Percentiles rank a stretch among this genome's conserved stretches.
Conservation (phyloP, 1,140 invertebrate species). For the Lithobius niger region DNA sequence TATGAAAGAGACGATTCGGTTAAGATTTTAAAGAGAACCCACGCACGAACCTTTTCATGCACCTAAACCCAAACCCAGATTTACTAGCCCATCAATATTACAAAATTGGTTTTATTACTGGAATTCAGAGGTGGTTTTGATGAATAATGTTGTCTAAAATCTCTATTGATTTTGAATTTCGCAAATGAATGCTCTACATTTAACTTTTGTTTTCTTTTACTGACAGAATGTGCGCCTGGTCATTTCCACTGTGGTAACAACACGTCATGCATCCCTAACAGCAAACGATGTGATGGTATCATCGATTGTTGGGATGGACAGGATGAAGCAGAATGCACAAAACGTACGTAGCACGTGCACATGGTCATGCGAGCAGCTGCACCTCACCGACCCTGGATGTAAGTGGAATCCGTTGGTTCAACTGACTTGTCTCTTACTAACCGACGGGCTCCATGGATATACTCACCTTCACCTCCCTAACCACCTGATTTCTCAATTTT, state of each 20-base stretch:
- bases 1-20: no score
- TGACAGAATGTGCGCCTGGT: slow-evolving; percentile 51
- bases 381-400: background rate
- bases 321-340: slow-evolving; percentile 58
- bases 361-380: background rate
- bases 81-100: background rate
- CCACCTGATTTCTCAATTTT: no score
- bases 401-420: background rate
- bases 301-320: slow-evolving; percentile 65
- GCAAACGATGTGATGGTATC: slow-evolving; percentile 55
- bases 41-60: no score
- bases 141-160: no score
- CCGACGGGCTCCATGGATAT: no score
- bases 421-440: slow-evolving; percentile 24
- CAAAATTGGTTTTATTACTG: background rate
- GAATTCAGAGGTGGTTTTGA: background rate
- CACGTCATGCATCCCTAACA: slow-evolving; percentile 54
- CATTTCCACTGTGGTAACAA: slow-evolving; percentile 62
- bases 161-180: background rate
- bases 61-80: background rate
- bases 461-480: no score
- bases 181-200: slow-evolving; percentile 1
- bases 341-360: slow-evolving; percentile 33
- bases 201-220: slow-evolving; percentile 15
- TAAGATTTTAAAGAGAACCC: no score